Percentiles rank a stretch among this genome's conserved stretches.
Evolutionary conservation across 2,113 vertebrate species (phyloP).

Genomic region (Cephalophus harveyi): DNA sequence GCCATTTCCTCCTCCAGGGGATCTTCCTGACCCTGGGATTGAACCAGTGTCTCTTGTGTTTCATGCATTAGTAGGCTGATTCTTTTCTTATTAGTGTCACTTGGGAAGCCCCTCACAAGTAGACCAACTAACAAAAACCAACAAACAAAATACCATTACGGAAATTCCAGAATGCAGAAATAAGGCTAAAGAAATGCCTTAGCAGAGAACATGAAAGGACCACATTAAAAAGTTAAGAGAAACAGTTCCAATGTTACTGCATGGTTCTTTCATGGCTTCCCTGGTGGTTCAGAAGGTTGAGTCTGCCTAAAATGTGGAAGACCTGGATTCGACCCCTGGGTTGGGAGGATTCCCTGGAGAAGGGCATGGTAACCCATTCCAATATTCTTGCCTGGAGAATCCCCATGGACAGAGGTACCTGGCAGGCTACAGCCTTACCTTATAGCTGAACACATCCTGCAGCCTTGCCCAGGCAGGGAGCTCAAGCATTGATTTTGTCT

Average conservation of each 20-base stretch:
- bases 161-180: neutral
- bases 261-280: neutral
- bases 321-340: neutral
- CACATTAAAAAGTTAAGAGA: neutral
- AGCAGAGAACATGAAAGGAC: neutral
- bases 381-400: neutral
- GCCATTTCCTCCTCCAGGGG: neutral
- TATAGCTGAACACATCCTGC: neutral
- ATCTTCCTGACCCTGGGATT: neutral
- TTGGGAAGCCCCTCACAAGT: neutral
- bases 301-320: neutral
- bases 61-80: neutral
- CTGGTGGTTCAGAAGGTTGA: neutral
- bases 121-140: neutral
- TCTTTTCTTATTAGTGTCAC: neutral
- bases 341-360: neutral
- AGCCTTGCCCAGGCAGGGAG: neutral
- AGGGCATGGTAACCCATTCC: neutral
- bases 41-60: neutral
- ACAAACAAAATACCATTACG: neutral
- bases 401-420: neutral
- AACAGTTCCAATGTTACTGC: neutral
- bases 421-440: neutral
- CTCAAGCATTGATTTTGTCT: fast-evolving
- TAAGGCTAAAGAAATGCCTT: neutral